Percentiles rank a stretch among this genome's conserved stretches.
These are phyloP conservation scores for Probosciger aterrimus DNA, from an alignment of 2,113 vertebrate genomes.

Conservation along the genomic window DNA sequence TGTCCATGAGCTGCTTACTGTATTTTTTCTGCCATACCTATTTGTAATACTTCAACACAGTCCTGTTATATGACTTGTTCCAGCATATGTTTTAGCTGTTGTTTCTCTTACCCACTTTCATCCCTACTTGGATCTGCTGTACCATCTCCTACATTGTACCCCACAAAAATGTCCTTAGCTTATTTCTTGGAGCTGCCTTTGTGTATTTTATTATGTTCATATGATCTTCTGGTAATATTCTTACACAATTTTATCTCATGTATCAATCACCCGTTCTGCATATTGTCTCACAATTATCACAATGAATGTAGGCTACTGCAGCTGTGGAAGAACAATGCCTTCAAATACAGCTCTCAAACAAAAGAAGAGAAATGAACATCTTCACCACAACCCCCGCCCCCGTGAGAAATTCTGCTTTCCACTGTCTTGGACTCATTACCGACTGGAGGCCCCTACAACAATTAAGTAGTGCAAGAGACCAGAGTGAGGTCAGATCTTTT, in stretches of 20 bases:
- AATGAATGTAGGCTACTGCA: conserved; percentile 67
- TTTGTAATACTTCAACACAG: neutral
- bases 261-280: conserved; percentile 59
- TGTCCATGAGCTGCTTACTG: neutral
- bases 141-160: neutral
- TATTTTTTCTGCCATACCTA: neutral
- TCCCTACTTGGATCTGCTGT: neutral
- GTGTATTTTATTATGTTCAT: conserved; percentile 55
- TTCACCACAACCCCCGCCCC: conserved; percentile 61
- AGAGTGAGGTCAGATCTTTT: conserved; percentile 62
- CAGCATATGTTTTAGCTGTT: neutral
- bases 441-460: conserved; percentile 62
- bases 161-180: conserved; percentile 19
- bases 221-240: conserved; percentile 47
- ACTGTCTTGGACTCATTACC: conserved; percentile 65
- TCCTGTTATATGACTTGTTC: neutral
- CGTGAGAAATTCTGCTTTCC: conserved; percentile 65
- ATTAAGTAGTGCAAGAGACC: conserved; percentile 61
- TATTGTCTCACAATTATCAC: conserved; percentile 66
- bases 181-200: conserved; percentile 38
- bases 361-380: conserved; percentile 69
- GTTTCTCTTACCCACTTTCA: neutral
- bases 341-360: conserved; percentile 54
- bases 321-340: conserved; percentile 66
- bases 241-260: conserved; percentile 64